Evolutionary conservation across 2,797 vertebrate genomes (phyloP).

Genomic region (Gymnopithys bicolor): DNA sequence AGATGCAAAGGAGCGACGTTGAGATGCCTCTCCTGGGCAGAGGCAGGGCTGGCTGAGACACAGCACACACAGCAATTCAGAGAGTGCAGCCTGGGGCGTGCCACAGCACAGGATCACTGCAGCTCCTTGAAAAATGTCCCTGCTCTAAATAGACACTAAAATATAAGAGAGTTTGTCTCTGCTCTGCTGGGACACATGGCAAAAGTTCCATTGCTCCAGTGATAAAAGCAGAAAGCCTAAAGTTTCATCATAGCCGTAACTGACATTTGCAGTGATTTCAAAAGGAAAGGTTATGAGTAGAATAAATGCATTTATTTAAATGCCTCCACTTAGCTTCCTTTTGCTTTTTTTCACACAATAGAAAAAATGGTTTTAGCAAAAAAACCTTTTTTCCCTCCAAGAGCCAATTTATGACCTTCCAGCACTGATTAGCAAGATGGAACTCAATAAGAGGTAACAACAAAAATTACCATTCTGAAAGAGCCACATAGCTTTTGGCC

Average conservation of each 20-base stretch:
- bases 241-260: neutral
- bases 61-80: fast-evolving
- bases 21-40: neutral
- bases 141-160: neutral
- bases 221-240: neutral
- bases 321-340: neutral
- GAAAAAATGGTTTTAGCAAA: neutral
- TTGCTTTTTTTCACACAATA: neutral
- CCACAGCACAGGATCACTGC: neutral
- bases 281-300: neutral
- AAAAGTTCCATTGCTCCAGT: neutral
- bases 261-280: neutral
- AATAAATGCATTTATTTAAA: neutral
- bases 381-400: fast-evolving
- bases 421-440: neutral
- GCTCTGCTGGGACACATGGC: neutral
- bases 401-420: neutral
- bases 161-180: neutral
- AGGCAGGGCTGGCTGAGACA: neutral
- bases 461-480: neutral
- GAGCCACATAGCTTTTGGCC: neutral
- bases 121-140: neutral
- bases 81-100: neutral
- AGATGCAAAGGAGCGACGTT: fast-evolving
- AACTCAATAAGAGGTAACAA: neutral